phyloP scores from a whole-genome alignment of 2,113 vertebrate species.

The Edolisoma coerulescens region DNA sequence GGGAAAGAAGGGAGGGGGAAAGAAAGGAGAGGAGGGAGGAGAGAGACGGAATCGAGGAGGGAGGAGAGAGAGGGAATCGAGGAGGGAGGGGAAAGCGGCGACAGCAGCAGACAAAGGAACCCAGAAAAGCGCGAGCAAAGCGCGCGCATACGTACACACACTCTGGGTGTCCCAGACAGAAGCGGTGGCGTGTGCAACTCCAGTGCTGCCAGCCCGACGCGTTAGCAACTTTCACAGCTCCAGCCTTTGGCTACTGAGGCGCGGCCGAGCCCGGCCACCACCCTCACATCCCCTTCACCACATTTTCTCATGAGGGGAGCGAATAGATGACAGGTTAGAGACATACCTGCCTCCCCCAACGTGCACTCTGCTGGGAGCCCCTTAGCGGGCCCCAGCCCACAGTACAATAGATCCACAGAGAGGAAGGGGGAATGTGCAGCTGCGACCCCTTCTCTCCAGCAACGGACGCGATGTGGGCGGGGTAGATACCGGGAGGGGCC shows the following conservation, averaged over 20 bases:
- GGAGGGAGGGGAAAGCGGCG: slow-evolving; percentile 44
- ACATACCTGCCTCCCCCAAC: not conserved
- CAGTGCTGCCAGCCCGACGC: not conserved
- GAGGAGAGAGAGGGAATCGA: slow-evolving; percentile 55
- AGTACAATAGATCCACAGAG: not conserved
- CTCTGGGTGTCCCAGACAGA: not conserved
- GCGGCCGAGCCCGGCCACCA: not conserved
- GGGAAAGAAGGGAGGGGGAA: slow-evolving; percentile 17
- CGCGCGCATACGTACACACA: not conserved
- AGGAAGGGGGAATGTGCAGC: not conserved
- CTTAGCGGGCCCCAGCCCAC: not conserved
- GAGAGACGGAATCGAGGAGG: slow-evolving; percentile 17
- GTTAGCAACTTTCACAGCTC: not conserved
- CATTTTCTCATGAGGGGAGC: not conserved
- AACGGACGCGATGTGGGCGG: not conserved
- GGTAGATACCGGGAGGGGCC: not conserved
- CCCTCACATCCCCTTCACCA: not conserved
- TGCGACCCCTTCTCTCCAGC: not conserved
- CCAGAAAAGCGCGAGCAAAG: not conserved
- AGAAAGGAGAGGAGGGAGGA: slow-evolving; percentile 16
- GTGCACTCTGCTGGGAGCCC: not conserved
- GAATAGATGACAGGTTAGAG: not conserved
- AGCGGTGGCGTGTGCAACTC: not conserved
- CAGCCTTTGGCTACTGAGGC: not conserved
- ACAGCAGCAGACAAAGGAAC: slow-evolving; percentile 53